Evolutionary conservation across 2,113 vertebrate genomes (phyloP).

Genomic region (Scolopax mira): DNA sequence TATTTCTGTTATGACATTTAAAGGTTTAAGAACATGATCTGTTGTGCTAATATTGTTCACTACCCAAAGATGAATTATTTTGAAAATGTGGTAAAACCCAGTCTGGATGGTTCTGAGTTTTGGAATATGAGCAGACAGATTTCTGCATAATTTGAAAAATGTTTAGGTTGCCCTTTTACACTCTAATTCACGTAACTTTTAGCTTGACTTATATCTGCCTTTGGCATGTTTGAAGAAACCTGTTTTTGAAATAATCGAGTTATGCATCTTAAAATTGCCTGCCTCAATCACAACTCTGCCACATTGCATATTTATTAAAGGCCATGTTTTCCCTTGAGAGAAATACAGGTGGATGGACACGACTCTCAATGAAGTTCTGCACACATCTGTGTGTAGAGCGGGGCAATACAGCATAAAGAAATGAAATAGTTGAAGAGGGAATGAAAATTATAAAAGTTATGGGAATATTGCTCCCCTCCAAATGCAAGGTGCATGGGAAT

Average conservation of each 20-base stretch:
- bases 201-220: not conserved
- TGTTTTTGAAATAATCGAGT: conserved; percentile 19
- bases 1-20: not conserved
- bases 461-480: not conserved
- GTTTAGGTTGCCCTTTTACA: not conserved
- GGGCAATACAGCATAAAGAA: not conserved
- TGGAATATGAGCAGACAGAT: not conserved
- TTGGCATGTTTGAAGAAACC: not conserved
- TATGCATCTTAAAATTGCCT: not conserved
- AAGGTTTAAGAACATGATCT: not conserved
- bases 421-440: conserved; percentile 5
- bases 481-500: not conserved
- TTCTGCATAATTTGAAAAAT: conserved; percentile 9
- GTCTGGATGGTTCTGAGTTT: not conserved
- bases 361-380: not conserved
- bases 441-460: not conserved
- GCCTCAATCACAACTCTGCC: not conserved
- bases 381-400: not conserved
- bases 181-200: not conserved
- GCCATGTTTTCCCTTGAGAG: not conserved
- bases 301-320: not conserved
- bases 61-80: not conserved
- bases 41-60: not conserved
- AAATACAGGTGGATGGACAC: not conserved
- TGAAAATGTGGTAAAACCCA: not conserved